Conservation (phyloP, 2,888 invertebrate species). For the Microdon myrmicae region DNA sequence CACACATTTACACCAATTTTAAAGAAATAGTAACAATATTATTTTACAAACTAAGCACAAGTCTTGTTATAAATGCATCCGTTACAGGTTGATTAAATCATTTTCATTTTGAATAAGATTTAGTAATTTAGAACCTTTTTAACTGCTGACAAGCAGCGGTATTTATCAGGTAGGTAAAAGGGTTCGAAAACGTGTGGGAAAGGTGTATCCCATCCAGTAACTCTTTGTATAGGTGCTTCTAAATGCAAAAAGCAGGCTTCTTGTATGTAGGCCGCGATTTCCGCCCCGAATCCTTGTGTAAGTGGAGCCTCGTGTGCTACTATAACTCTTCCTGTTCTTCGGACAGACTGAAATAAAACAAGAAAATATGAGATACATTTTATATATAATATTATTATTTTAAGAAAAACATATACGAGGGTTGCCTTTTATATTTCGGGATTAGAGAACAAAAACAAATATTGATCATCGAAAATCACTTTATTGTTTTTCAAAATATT, state of each 20-base stretch:
- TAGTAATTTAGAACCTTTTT: slow-evolving; percentile 80
- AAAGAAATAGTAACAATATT: too few species aligned
- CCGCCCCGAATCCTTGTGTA: slow-evolving; percentile 95
- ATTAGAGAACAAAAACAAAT: too few species aligned
- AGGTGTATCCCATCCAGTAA: slow-evolving; percentile 94
- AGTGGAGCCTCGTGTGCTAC: slow-evolving; percentile 97
- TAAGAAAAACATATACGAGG: too few species aligned
- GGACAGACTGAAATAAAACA: slow-evolving; percentile 79
- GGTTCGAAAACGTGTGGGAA: slow-evolving; percentile 97
- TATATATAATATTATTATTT: not conserved
- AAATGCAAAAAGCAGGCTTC: slow-evolving; percentile 93
- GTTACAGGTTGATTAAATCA: slow-evolving; percentile 51
- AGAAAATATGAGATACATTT: not conserved
- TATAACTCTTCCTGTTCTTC: slow-evolving; percentile 91
- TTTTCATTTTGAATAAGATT: slow-evolving; percentile 49
- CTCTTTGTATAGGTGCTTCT: slow-evolving; percentile 90
- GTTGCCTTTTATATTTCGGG: too few species aligned
- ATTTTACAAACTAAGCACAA: too few species aligned
- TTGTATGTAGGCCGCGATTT: slow-evolving; percentile 93
- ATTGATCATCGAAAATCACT: too few species aligned
- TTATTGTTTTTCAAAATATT: too few species aligned
- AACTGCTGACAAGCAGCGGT: slow-evolving; percentile 88
- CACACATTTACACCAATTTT: too few species aligned
- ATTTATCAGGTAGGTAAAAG: slow-evolving; percentile 94
- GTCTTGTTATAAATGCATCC: slow-evolving; percentile 60